A percentile compares a stretch with the other conserved stretches of the same genome.
These are phyloP conservation scores for Melanocharis versteri DNA, from an alignment of 2,113 vertebrate species.

Conservation along the genomic window DNA sequence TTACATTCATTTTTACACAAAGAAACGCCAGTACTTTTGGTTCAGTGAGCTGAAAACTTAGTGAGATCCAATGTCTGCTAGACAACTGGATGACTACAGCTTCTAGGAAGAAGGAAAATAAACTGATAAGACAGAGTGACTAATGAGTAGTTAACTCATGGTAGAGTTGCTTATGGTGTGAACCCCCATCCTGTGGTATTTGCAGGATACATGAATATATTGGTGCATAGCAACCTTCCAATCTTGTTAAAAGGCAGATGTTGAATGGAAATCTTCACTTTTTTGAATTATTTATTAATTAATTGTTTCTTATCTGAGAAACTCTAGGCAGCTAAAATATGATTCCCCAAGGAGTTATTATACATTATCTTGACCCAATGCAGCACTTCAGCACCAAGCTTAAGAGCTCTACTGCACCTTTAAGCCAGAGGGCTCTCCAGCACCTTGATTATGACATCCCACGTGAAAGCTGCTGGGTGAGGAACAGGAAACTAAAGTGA, in stretches of 20 bases:
- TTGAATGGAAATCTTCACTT: neutral
- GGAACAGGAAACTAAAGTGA: neutral
- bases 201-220: neutral
- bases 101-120: neutral
- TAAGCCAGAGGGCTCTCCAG: neutral
- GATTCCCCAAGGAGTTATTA: neutral
- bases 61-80: neutral
- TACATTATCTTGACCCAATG: neutral
- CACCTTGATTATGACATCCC: neutral
- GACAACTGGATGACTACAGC: neutral
- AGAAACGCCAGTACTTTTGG: accelerated
- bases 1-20: neutral
- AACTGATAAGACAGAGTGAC: neutral
- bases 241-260: neutral
- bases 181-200: neutral
- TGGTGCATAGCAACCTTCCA: neutral
- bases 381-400: neutral
- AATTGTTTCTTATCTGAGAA: neutral
- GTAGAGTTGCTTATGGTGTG: neutral
- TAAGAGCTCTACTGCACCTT: neutral
- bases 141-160: neutral
- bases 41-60: neutral
- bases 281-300: neutral
- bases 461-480: neutral
- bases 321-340: neutral